Evolutionary conservation across 2,888 invertebrate genomes (phyloP), one percentile per base, ranked within the genome.

Genomic region (Polydrusus pterygomalis): DNA sequence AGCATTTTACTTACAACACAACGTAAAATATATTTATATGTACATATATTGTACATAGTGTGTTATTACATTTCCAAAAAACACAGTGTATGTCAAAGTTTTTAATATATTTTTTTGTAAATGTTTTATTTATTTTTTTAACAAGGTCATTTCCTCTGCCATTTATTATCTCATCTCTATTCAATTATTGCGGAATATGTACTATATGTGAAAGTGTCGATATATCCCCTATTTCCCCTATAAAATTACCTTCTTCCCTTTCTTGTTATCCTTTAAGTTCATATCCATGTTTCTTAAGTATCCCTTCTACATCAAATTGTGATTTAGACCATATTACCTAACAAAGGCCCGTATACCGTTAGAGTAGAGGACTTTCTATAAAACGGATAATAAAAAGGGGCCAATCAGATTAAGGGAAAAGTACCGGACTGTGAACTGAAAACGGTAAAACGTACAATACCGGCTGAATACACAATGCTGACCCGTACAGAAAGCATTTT

Each of bases 381-480:
- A 70, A 73, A 84, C 83, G 85, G 83, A 80, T 86, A 85, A 86
- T 87, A 86, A 86, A 86, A 85, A 84, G 84, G 83, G 84, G 83
- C 83, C 82, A 85, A 85, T 84, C 84, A 84, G 86, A 87, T 87
- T 87, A 87, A 85, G 86, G 86, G 84, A 82, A 83, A 77, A 74
- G 71, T 77, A 74, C 65, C 70, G 84, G 83, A 84, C 84, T 85
- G 85, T 83, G 85, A 84, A 84, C 83, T 85, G 84, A 82, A 86
- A 86, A 84, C 84, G 87, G 73, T 74, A 77, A 69, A 77, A 73
- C 76, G 69, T 69, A 77, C 73, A 77, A 77, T 77, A 77, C 77
- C 77, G 70, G 84, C 85, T 87, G 87, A 86, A 87, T 87, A 86
- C 87, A 86, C 85, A 86, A 87, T 86, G 85, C 81, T 83, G 82